Evolutionary conservation across 2,888 invertebrate species (phyloP), one percentile per base, ranked within the genome.

Genomic region (Plemyria rubiginata): DNA sequence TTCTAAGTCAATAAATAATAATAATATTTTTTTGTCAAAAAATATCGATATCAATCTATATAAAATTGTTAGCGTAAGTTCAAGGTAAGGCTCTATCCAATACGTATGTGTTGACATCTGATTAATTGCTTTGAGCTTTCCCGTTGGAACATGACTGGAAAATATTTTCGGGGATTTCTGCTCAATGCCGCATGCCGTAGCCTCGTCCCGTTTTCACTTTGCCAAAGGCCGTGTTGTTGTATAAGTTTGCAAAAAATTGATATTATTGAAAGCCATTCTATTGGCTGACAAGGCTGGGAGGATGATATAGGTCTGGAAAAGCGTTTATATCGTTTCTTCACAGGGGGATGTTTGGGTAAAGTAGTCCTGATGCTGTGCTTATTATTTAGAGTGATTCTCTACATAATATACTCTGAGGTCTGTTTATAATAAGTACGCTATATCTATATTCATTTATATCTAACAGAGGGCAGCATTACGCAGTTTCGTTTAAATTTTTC

Each of bases 61-160:
- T 22, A 22, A 22, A 22, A 22, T 2, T 22, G 22, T 22, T 22
- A 22, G 22, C 1, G 22, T 22, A 0, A 32, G 0, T 77, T 77
- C 72, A 68, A 68, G 67, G 63, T 62, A 72, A 75, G 70, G 69
- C 70, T 75, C 32, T 28, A 78, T 80, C 79, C 81, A 76, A 80
- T 79, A 77, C 78, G 78, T 80, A 77, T 78, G 78, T 80, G 81
- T 79, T 80, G 85, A 82, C 86, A 77, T 80, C 80, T 82, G 86
- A 86, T 86, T 83, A 85, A 86, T 86, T 73, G 71, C 72, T 75
- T 66, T 68, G 72, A 73, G 73, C 65, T 72, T 71, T 72, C 64
- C 62, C 64, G 72, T 71, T 70, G 65, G 71, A 38, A 54, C 46
- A 54, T 54, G 46, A 46, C 72, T 73, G 71, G 76, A 72, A 53